These are phyloP conservation scores for Echinarachnius parma DNA, from an alignment of 53 echinoderm and acorn worm species.

Conservation along the genomic window DNA sequence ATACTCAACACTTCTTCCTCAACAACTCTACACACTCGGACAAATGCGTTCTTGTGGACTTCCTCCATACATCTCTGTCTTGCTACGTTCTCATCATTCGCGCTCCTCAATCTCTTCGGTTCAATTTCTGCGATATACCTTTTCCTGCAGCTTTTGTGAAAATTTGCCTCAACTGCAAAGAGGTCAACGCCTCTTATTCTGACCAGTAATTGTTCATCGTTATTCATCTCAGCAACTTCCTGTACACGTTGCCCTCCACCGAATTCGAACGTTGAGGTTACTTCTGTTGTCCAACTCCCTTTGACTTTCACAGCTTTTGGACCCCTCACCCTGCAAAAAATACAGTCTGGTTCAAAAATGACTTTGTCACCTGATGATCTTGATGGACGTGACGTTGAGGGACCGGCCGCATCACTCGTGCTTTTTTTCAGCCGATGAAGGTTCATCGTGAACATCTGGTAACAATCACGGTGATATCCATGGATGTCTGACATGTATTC, in stretches of 20 bases:
- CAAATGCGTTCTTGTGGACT: slow-evolving; percentile 16
- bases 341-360: slow-evolving; percentile 24
- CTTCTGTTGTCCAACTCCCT: no score
- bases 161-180: slow-evolving; percentile 49
- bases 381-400: background rate
- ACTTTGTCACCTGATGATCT: background rate
- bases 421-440: slow-evolving; percentile 13
- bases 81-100: background rate
- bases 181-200: slow-evolving; percentile 41
- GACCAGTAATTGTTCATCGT: no score
- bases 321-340: slow-evolving; percentile 40
- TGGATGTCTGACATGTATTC: slow-evolving; percentile 8
- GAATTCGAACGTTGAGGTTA: no score
- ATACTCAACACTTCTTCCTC: background rate
- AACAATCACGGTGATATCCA: slow-evolving; percentile 51
- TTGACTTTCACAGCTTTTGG: background rate
- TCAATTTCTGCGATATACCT: slow-evolving; percentile 12
- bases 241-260: no score
- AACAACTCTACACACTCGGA: background rate
- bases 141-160: slow-evolving; percentile 9
- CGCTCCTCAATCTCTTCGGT: no score
- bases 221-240: background rate
- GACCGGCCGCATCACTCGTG: no score
- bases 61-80: slow-evolving; percentile 3
- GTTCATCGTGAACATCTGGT: slow-evolving; percentile 38